Base-by-base conservation (phyloP, 2,888 invertebrate genomes). In the Aradus depressus region DNA sequence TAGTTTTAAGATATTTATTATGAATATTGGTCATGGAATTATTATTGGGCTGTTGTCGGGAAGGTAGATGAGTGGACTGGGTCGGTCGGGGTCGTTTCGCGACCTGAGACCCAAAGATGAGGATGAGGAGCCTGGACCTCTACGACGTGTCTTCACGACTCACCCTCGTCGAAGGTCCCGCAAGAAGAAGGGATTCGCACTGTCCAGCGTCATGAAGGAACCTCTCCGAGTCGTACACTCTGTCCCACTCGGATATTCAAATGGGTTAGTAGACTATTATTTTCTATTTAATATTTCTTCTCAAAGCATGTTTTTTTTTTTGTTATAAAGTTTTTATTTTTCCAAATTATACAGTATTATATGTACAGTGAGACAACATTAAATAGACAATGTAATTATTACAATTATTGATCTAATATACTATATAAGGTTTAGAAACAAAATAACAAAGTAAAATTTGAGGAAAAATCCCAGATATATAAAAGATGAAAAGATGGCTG, bases 221-320 rank as follows among this genome's bases (percentile, higher is more conserved):
- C 67, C 67, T 3, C 62, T 68, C 16, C 58, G 66, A 23, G 64
- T 67, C 8, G 67, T 66, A 4, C 67, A 67, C 51, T 67, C 67
- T 8, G 66, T 68, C 6, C 68, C 68, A 2, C 62, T 68, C 44
- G 64, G 65, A 56, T 66, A 65, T 52, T 64, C 64, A 16, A 60
- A 63, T 44, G 60, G 65, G 66, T 65, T 55, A 64, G 65, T 62
- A 48, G 28, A 28, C 28, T 28, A 6, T 28, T 28, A n/a, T n/a
- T n/a, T n/a, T n/a, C n/a, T n/a, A n/a, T n/a, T n/a, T n/a, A n/a
- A n/a, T n/a, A n/a, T n/a, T n/a, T n/a, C n/a, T n/a, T n/a, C n/a
- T n/a, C n/a, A n/a, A n/a, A n/a, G n/a, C n/a, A n/a, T n/a, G n/a
- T n/a, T n/a, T n/a, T n/a, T n/a, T n/a, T n/a, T n/a, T n/a, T n/a